Base-by-base conservation (phyloP, 2,888 invertebrate genomes). In the Furcula furcula region DNA sequence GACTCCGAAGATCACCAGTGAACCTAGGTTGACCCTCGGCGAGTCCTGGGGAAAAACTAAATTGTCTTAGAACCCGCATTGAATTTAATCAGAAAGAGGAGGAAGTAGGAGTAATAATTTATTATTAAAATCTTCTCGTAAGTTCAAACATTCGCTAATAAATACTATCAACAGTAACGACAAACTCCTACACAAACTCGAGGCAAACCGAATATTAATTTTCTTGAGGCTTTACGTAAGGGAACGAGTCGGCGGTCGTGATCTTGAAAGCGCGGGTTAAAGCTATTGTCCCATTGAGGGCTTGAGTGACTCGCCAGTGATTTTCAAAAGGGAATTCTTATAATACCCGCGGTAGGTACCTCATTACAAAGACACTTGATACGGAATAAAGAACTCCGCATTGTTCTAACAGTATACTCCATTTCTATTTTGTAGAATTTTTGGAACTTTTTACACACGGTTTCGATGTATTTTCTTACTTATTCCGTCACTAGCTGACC, bases 221-320 rank as follows among this genome's bases (percentile, higher is more conserved):
- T 9, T 59, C 49, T 52, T 44, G 40, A 31, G 38, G 22, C 38
- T 62, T 57, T 55, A 59, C 55, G 57, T 65, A 62, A 65, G 48
- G 41, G 44, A 48, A 48, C 51, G 50, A 51, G 42, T 34, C 25
- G 26, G 27, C 61, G 60, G 59, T 69, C 71, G 63, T 73, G 74
- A 73, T 70, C 76, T 75, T 75, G 71, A 74, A 68, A 48, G 44
- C 41, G 54, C 51, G 43, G 26, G 14, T 0, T 13, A 7, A 44
- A 29, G 30, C 58, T 46, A 65, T 67, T 66, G 67, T 66, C 53
- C 62, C 52, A 46, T 40, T 48, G 45, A 55, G 33, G 36, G 33
- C 42, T 50, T 51, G 41, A 56, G 52, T 47, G 40, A 31, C 38
- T 40, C n/a, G 33, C 18, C 30, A 32, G 21, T 25, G 27, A 28